These are phyloP conservation scores for Drosophila recens DNA, from an alignment of 2,888 invertebrate genomes.

Conservation along the genomic window DNA sequence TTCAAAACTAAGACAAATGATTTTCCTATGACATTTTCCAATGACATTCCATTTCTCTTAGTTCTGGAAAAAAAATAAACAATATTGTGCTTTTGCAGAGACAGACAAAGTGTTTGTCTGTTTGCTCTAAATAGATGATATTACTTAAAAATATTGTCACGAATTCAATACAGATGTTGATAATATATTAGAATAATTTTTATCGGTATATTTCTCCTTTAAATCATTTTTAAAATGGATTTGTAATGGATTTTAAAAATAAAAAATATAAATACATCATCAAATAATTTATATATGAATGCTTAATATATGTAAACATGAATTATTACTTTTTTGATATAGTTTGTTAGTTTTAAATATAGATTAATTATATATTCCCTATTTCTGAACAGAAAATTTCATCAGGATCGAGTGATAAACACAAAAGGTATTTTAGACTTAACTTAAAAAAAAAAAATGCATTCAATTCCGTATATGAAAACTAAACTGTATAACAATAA, in stretches of 20 bases:
- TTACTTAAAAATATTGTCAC: neutral
- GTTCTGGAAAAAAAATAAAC: slow-evolving; percentile 19
- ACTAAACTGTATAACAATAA: neutral
- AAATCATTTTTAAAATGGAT: neutral
- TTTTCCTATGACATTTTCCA: slow-evolving; percentile 43
- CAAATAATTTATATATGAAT: neutral
- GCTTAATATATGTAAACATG: neutral
- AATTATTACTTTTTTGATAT: neutral
- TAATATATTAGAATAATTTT: neutral
- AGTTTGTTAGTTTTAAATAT: neutral
- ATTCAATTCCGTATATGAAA: neutral
- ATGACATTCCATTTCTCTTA: slow-evolving; percentile 37
- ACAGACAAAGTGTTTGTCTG: slow-evolving; percentile 39
- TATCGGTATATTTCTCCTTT: neutral
- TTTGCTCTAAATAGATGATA: neutral
- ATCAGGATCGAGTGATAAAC: neutral
- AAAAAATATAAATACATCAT: neutral
- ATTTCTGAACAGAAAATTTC: neutral
- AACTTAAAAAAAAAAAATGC: no score
- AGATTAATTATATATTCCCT: no score
- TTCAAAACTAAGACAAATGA: slow-evolving; percentile 58
- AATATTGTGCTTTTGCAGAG: slow-evolving; percentile 23
- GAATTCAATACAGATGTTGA: neutral
- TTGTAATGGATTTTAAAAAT: neutral
- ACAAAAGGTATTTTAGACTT: neutral